Conservation (phyloP, 2,888 invertebrate genomes). For the Lapara coniferarum region DNA sequence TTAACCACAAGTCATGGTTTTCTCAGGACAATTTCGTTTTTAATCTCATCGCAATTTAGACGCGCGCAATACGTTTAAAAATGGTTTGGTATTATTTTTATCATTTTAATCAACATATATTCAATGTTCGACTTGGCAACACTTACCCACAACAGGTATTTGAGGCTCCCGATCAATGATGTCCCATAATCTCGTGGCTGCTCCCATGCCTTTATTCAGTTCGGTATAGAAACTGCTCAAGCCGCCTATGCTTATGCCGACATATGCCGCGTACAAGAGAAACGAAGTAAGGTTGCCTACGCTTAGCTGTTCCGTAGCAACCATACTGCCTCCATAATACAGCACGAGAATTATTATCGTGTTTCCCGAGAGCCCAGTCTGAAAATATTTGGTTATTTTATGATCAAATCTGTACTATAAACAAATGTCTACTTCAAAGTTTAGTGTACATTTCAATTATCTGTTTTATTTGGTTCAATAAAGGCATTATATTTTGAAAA, state of each 20-base stretch:
- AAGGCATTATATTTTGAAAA: too few relatives aligned
- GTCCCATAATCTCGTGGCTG: slow-evolving; percentile 94
- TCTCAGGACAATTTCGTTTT: too few relatives aligned
- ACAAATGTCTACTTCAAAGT: too few relatives aligned
- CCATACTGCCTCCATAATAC: slow-evolving; percentile 96
- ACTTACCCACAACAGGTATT: slow-evolving; percentile 88
- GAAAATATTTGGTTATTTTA: slow-evolving; percentile 39
- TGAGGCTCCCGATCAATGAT: slow-evolving; percentile 91
- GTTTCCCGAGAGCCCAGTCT: slow-evolving; percentile 95
- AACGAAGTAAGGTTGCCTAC: slow-evolving; percentile 97
- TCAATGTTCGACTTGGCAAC: neutral
- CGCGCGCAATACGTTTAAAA: too few relatives aligned
- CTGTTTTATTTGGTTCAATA: too few relatives aligned
- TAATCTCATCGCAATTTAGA: too few relatives aligned
- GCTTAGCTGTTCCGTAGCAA: slow-evolving; percentile 89
- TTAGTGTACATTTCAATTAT: too few relatives aligned
- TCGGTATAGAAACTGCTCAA: slow-evolving; percentile 97
- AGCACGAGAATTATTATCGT: slow-evolving; percentile 94
- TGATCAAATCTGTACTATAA: too few relatives aligned
- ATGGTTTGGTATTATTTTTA: too few relatives aligned
- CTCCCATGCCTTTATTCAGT: slow-evolving; percentile 96
- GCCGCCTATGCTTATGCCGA: slow-evolving; percentile 94
- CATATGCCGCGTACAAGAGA: slow-evolving; percentile 96
- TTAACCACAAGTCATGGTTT: too few relatives aligned
- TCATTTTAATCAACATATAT: too few relatives aligned